Conservation (phyloP, 2,113 vertebrate species). For the Opisthocomus hoazin region DNA sequence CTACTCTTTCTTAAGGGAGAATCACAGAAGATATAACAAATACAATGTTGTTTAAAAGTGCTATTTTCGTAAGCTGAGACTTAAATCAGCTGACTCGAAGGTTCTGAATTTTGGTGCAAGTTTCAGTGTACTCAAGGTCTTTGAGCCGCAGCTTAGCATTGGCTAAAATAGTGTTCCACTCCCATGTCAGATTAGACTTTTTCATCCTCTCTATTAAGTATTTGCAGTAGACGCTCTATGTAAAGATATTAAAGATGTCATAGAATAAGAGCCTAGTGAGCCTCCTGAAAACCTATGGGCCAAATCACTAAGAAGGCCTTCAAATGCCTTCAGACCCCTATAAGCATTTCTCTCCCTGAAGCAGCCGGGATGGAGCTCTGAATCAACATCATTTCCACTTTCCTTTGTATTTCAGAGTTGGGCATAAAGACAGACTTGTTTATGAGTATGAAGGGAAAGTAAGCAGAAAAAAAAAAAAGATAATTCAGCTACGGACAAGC, state of each 20-base stretch:
- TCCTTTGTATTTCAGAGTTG: neutral
- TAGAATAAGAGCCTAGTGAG: neutral
- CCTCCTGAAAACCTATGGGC: neutral
- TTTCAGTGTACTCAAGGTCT: neutral
- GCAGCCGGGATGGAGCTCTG: neutral
- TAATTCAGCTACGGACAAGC: constrained; percentile 30
- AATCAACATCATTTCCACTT: neutral
- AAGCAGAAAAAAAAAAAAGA: neutral
- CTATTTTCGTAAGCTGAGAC: neutral
- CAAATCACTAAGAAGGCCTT: neutral
- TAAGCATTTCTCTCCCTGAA: neutral
- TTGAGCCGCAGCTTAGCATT: neutral
- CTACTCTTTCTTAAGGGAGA: neutral
- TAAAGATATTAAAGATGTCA: neutral
- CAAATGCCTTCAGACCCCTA: neutral
- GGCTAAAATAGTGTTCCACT: neutral
- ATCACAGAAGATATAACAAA: neutral
- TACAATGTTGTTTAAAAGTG: neutral
- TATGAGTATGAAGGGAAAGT: neutral
- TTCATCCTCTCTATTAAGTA: neutral
- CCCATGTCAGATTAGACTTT: neutral
- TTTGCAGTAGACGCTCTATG: neutral
- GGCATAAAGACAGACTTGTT: constrained; percentile 32
- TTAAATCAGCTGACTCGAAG: neutral
- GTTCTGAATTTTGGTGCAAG: neutral